These are phyloP conservation scores for Imbricaverruca yamaguchii DNA, from an alignment of 2,888 invertebrate species.

Conservation along the genomic window DNA sequence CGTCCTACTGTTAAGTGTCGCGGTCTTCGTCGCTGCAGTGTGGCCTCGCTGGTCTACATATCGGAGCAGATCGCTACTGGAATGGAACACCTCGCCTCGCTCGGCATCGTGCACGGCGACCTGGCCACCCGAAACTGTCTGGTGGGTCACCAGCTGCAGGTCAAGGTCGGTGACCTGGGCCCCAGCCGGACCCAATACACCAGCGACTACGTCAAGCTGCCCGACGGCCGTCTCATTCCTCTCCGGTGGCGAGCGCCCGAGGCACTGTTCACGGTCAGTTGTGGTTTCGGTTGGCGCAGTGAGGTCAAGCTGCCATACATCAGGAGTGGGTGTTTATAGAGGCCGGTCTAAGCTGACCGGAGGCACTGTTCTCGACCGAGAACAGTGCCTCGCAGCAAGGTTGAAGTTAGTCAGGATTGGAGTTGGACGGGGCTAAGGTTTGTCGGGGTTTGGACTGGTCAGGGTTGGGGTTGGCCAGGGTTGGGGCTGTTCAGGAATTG, in stretches of 20 bases:
- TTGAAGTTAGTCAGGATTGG: too few relatives aligned
- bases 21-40: background rate
- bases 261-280: background rate
- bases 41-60: slow-evolving; percentile 1
- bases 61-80: background rate
- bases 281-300: too few relatives aligned
- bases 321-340: too few relatives aligned
- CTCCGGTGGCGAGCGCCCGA: slow-evolving; percentile 14
- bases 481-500: too few relatives aligned
- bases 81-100: slow-evolving; percentile 10
- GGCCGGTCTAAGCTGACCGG: too few relatives aligned
- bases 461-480: too few relatives aligned
- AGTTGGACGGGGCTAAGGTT: too few relatives aligned
- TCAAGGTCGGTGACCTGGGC: slow-evolving; percentile 21
- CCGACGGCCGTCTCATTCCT: background rate
- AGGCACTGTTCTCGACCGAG: too few relatives aligned
- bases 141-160: slow-evolving; percentile 2
- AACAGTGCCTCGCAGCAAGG: too few relatives aligned
- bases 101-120: slow-evolving; percentile 14
- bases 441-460: too few relatives aligned
- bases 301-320: too few relatives aligned
- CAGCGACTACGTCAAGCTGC: slow-evolving; percentile 6
- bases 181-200: slow-evolving; percentile 11
- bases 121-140: slow-evolving; percentile 12
- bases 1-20: too few relatives aligned